These are phyloP conservation scores for Naja naja DNA, from an alignment of 2,113 vertebrate genomes.

Conservation along the genomic window DNA sequence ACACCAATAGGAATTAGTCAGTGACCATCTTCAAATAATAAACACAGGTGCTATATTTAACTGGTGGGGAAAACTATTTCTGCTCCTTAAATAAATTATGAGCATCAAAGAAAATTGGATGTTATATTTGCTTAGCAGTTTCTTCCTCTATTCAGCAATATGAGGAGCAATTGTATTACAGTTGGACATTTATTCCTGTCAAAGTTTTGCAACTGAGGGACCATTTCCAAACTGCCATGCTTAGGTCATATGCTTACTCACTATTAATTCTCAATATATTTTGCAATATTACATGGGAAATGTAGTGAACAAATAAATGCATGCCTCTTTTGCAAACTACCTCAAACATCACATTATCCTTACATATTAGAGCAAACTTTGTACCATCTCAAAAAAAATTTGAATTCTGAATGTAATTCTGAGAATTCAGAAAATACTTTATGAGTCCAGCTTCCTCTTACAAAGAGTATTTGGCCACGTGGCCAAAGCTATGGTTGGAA, in stretches of 20 bases:
- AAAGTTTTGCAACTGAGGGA: conserved; percentile 33
- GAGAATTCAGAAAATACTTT: not conserved
- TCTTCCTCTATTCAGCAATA: conserved; percentile 22
- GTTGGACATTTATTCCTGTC: conserved; percentile 26
- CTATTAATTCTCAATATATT: not conserved
- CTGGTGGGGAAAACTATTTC: conserved; percentile 32
- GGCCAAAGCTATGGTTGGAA: not conserved
- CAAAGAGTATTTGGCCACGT: not conserved
- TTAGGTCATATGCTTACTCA: not conserved
- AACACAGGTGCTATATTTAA: conserved; percentile 40
- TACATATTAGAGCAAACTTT: not conserved
- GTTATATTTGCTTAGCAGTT: conserved; percentile 30
- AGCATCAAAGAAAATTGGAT: conserved; percentile 34
- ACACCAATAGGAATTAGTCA: not conserved
- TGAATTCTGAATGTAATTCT: too few relatives aligned
- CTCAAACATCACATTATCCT: not conserved
- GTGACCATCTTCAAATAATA: conserved; percentile 13
- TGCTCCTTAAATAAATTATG: conserved; percentile 47
- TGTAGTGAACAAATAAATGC: not conserved
- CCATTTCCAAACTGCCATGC: conserved; percentile 24
- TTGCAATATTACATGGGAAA: not conserved
- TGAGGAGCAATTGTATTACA: conserved; percentile 31
- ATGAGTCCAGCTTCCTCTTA: not conserved
- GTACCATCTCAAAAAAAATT: not conserved
- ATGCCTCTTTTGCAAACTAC: not conserved